These are phyloP conservation scores for Probosciger aterrimus DNA, from an alignment of 2,113 vertebrate genomes.

Conservation along the genomic window DNA sequence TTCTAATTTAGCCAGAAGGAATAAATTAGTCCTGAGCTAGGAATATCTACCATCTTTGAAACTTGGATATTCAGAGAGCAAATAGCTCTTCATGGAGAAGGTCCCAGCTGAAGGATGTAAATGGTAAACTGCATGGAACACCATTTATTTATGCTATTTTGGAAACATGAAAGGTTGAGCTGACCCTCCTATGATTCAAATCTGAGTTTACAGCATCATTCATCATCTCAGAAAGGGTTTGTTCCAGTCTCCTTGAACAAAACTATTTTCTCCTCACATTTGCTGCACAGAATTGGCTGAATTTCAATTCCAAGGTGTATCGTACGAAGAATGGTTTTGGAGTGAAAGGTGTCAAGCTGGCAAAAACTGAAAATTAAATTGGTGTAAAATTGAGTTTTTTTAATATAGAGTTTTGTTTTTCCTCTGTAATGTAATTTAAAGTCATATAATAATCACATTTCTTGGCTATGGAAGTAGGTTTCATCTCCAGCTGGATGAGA, in stretches of 20 bases:
- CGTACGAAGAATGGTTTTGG: neutral
- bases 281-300: conserved; percentile 41
- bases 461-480: neutral
- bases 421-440: conserved; percentile 37
- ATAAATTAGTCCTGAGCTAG: neutral
- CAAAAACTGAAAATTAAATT: conserved; percentile 61
- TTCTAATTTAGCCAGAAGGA: neutral
- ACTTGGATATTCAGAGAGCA: neutral
- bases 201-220: conserved; percentile 58
- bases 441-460: neutral
- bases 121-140: neutral
- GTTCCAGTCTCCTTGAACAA: conserved; percentile 59
- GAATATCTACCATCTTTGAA: neutral
- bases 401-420: neutral
- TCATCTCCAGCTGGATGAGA: neutral
- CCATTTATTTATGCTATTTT: conserved; percentile 49
- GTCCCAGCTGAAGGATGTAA: conserved; percentile 24
- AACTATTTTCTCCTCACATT: conserved; percentile 62
- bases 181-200: conserved; percentile 62
- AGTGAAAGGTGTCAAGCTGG: conserved; percentile 59
- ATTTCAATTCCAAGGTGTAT: conserved; percentile 58
- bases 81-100: neutral
- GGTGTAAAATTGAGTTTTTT: conserved; percentile 46
- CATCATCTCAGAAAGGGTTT: conserved; percentile 53
- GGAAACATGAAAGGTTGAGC: conserved; percentile 50